A percentile compares a stretch with the other conserved stretches of the same genome.
These are phyloP conservation scores for Odontomachus brunneus DNA, from an alignment of 1,140 invertebrate genomes.

Conservation along the genomic window DNA sequence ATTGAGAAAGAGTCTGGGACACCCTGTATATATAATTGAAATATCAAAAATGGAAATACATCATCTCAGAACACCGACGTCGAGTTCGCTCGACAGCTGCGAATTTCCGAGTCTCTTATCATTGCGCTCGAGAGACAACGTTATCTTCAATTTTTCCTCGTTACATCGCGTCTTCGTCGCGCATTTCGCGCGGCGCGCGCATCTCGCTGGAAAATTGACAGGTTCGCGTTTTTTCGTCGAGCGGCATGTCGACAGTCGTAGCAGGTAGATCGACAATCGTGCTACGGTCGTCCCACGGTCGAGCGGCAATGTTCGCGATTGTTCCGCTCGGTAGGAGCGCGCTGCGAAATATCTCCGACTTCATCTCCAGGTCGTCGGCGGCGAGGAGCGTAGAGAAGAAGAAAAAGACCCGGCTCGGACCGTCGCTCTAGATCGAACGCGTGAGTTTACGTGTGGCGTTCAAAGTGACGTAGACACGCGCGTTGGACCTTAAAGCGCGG, in stretches of 20 bases:
- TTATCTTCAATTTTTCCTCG: neutral
- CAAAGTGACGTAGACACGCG: conserved; percentile 84
- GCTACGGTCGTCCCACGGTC: conserved; percentile 14
- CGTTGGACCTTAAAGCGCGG: conserved; percentile 85
- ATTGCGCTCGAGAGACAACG: too few species aligned
- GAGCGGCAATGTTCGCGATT: conserved; percentile 18
- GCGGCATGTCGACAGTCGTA: neutral
- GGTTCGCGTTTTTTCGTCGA: conserved; percentile 17
- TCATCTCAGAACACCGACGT: too few species aligned
- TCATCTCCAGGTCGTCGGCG: conserved; percentile 16
- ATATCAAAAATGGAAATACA: too few species aligned
- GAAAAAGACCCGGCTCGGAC: conserved; percentile 12
- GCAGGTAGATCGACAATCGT: neutral
- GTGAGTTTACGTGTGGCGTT: conserved; percentile 85
- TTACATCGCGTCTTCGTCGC: neutral
- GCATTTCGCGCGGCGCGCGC: too few species aligned
- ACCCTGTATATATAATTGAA: too few species aligned
- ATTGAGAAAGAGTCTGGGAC: too few species aligned
- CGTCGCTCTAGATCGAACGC: conserved; percentile 84
- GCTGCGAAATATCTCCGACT: conserved; percentile 32
- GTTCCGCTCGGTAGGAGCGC: conserved; percentile 26
- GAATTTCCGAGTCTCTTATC: too few species aligned
- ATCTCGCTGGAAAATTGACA: conserved; percentile 20
- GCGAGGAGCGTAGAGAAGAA: neutral
- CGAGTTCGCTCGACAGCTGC: too few species aligned